phyloP scores from a whole-genome alignment of 2,797 vertebrate species.

The Varecia variegata region DNA sequence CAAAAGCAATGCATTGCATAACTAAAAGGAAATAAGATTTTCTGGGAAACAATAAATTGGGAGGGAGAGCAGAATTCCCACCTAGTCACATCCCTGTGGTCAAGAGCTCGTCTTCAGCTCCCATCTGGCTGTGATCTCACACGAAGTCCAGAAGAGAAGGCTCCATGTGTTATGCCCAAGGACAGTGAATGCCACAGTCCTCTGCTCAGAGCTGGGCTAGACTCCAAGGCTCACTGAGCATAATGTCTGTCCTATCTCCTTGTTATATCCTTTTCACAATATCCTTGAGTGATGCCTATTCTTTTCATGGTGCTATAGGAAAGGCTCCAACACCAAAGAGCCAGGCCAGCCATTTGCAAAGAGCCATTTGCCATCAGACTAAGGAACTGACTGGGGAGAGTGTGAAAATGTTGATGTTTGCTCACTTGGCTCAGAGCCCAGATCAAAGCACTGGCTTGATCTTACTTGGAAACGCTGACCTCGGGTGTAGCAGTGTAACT shows the following conservation, averaged over 20 bases:
- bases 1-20: constrained; percentile 73
- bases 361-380: background rate
- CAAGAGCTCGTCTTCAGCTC: constrained; percentile 21
- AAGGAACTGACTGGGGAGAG: background rate
- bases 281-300: background rate
- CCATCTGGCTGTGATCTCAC: constrained; percentile 1
- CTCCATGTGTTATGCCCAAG: background rate
- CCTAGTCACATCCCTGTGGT: background rate
- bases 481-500: background rate
- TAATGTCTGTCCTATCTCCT: background rate
- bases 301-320: background rate
- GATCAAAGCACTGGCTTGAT: background rate
- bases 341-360: background rate
- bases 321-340: background rate
- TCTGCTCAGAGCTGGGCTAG: background rate
- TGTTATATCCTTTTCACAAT: background rate
- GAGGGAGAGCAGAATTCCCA: background rate
- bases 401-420: background rate
- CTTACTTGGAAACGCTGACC: background rate
- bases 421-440: background rate
- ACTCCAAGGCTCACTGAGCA: background rate
- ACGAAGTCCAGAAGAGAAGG: background rate
- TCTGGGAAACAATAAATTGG: constrained; percentile 47
- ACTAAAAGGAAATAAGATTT: constrained; percentile 61
- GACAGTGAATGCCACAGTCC: too few species aligned